Evolutionary conservation across 2,113 vertebrate species (phyloP).

Genomic region (Eubucco bourcierii): DNA sequence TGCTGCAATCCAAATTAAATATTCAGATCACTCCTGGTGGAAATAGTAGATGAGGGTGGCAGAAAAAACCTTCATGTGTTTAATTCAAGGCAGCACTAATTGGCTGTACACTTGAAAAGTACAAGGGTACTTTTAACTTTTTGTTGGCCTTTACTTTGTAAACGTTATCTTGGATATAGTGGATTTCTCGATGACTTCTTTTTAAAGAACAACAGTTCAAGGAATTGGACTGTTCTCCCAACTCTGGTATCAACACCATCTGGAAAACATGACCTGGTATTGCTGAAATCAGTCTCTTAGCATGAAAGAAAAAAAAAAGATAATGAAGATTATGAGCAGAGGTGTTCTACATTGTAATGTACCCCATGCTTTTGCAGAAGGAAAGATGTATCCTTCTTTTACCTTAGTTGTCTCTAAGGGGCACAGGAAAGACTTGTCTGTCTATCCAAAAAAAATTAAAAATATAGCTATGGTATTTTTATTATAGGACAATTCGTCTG

Average conservation of each 20-base stretch:
- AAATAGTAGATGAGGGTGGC: constrained; percentile 16
- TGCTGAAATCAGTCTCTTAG: background rate
- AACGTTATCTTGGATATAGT: background rate
- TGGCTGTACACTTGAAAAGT: background rate
- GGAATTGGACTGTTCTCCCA: background rate
- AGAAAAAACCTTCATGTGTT: constrained; percentile 3
- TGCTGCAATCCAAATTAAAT: constrained; percentile 29
- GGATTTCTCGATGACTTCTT: background rate
- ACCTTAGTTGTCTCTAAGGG: background rate
- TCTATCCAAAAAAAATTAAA: constrained; percentile 45
- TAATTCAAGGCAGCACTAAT: background rate
- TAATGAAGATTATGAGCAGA: background rate
- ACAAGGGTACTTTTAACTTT: constrained; percentile 11
- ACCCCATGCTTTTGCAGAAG: constrained; percentile 27
- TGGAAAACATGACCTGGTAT: background rate
- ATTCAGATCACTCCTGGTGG: constrained; percentile 43
- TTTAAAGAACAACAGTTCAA: background rate
- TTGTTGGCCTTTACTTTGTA: background rate
- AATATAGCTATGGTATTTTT: constrained; percentile 56
- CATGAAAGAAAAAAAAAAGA: background rate
- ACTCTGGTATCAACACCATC: background rate
- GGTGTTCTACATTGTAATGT: background rate
- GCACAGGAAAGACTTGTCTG: constrained; percentile 39
- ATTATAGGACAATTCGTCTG: constrained; percentile 93
- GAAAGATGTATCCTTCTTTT: constrained; percentile 1